These are phyloP conservation scores for Myathropa florea DNA, from an alignment of 2,888 invertebrate species.

Conservation along the genomic window DNA sequence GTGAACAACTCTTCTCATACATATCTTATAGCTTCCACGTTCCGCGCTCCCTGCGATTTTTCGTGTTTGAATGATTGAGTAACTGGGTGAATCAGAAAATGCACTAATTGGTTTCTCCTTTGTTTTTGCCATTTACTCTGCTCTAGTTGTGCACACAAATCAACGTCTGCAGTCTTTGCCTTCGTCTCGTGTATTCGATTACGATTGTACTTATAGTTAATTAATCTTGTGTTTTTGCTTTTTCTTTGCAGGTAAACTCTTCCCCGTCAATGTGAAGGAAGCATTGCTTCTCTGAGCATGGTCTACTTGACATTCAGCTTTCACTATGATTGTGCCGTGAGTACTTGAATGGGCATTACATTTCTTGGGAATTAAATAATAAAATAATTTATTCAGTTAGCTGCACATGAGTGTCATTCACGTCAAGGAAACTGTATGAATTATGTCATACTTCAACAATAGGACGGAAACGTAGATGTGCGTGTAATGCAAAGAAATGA, in stretches of 20 bases:
- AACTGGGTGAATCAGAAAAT: conserved; percentile 15
- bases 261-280: neutral
- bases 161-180: neutral
- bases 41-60: neutral
- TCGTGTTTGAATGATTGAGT: conserved; percentile 34
- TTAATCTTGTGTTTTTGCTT: conserved; percentile 9
- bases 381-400: neutral
- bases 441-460: neutral
- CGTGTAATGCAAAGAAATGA: neutral
- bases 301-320: neutral
- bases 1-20: neutral
- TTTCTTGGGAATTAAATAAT: neutral
- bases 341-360: neutral
- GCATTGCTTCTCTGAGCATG: neutral
- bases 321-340: neutral
- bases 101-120: conserved; percentile 11
- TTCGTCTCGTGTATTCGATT: conserved; percentile 13
- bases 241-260: conserved; percentile 40
- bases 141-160: conserved; percentile 17
- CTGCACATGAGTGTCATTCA: neutral
- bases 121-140: conserved; percentile 5
- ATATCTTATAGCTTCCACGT: neutral
- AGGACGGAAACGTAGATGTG: neutral
- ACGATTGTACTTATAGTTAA: conserved; percentile 9
- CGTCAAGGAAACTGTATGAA: neutral